Conservation (phyloP, 2,113 vertebrate genomes). For the Rafetus swinhoei region DNA sequence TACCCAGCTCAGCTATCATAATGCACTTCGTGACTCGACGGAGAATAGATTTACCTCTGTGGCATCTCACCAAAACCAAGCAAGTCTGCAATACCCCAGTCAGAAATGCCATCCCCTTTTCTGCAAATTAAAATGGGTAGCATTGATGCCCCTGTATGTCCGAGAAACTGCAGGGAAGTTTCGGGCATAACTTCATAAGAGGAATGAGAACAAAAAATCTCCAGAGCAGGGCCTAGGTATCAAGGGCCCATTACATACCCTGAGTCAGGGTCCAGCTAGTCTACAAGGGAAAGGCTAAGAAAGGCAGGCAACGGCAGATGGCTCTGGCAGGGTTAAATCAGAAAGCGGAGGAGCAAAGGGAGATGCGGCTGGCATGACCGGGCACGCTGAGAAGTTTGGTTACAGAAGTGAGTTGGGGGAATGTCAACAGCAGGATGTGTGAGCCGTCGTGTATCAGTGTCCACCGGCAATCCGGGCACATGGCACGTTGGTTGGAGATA, state of each 20-base stretch:
- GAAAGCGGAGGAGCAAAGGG: not conserved
- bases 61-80: not conserved
- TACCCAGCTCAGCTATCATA: not conserved
- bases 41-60: fast-evolving
- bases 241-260: not conserved
- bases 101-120: not conserved
- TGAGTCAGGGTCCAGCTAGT: fast-evolving
- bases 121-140: not conserved
- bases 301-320: too few relatives aligned
- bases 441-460: fast-evolving
- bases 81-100: fast-evolving
- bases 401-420: not conserved
- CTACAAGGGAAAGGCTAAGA: fast-evolving
- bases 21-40: not conserved
- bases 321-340: not conserved
- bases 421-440: not conserved
- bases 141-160: not conserved
- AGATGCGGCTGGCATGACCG: fast-evolving
- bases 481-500: not conserved
- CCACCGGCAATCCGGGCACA: fast-evolving
- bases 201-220: not conserved
- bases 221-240: not conserved
- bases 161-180: not conserved
- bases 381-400: not conserved
- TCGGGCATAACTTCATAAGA: not conserved